These are phyloP conservation scores for Myathropa florea DNA, from an alignment of 2,888 invertebrate species.

Conservation along the genomic window DNA sequence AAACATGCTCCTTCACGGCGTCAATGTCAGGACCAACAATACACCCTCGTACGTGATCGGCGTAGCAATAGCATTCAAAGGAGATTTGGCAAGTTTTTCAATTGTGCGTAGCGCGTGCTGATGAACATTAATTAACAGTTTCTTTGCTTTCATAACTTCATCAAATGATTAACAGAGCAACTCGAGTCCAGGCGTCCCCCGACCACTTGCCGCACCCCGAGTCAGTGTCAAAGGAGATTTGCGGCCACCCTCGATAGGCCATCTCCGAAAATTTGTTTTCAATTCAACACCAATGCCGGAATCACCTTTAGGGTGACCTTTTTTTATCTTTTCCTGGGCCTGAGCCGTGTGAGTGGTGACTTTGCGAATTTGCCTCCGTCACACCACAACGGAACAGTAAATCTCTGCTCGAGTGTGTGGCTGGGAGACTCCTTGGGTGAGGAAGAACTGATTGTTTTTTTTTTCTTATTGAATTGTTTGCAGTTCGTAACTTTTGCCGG, in stretches of 20 bases:
- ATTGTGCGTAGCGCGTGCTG: conserved; percentile 15
- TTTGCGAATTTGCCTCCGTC: conserved; percentile 39
- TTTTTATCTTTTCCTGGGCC: conserved; percentile 2
- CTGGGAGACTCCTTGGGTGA: not conserved
- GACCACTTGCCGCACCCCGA: conserved; percentile 16
- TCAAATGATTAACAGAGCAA: conserved; percentile 24
- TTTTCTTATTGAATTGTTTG: not conserved
- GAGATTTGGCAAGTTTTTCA: conserved; percentile 48
- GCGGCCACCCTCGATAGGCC: not conserved
- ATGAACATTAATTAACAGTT: conserved; percentile 55
- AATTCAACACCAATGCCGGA: conserved; percentile 28
- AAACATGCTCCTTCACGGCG: not conserved
- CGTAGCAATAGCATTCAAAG: conserved; percentile 22
- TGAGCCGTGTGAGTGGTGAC: not conserved
- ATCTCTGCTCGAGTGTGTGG: conserved; percentile 22
- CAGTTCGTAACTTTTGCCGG: conserved; percentile 45
- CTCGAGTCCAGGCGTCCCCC: not conserved
- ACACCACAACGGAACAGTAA: conserved; percentile 38
- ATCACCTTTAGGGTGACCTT: not conserved
- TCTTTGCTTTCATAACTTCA: conserved; percentile 45
- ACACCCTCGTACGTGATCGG: conserved; percentile 43
- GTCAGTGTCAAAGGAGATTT: conserved; percentile 37
- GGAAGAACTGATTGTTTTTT: not conserved
- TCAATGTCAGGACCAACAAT: conserved; percentile 48
- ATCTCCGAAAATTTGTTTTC: conserved; percentile 30